These are phyloP conservation scores for Sinotaia quadrata DNA, from an alignment of 2,888 invertebrate genomes.

Conservation along the genomic window DNA sequence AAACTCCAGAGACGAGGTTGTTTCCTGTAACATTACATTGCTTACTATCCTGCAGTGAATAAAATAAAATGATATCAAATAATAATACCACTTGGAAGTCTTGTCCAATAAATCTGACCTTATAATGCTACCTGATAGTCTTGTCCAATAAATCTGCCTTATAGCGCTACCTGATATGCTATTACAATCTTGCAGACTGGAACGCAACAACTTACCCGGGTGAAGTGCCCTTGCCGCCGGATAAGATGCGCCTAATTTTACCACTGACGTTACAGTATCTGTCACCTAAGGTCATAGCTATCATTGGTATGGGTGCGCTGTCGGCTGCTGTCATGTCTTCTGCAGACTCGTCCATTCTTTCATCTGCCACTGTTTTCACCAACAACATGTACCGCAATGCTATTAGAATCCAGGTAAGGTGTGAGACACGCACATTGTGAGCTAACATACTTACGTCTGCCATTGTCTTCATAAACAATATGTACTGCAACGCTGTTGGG, in stretches of 20 bases:
- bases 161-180: too few species aligned
- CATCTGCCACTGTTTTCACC: constrained; percentile 99
- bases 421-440: background rate
- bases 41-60: too few species aligned
- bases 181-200: constrained; percentile 93
- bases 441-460: constrained; percentile 96
- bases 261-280: constrained; percentile 97
- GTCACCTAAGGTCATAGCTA: constrained; percentile 95
- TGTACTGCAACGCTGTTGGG: constrained; percentile 79
- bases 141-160: too few species aligned
- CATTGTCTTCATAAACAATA: constrained; percentile 99
- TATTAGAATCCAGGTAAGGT: constrained; percentile 1
- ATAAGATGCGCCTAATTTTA: constrained; percentile 92
- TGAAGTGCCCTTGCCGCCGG: constrained; percentile 65
- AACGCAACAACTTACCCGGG: constrained; percentile 87
- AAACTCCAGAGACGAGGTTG: too few species aligned
- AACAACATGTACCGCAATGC: constrained; percentile 89
- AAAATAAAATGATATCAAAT: too few species aligned
- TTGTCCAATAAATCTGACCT: too few species aligned
- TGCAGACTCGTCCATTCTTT: constrained; percentile 97
- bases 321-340: constrained; percentile 99
- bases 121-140: too few species aligned
- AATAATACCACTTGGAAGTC: too few species aligned
- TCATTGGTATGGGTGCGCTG: constrained; percentile 97
- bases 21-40: too few species aligned